Base-by-base conservation (phyloP, 2,888 invertebrate species). In the Tipula unca region DNA sequence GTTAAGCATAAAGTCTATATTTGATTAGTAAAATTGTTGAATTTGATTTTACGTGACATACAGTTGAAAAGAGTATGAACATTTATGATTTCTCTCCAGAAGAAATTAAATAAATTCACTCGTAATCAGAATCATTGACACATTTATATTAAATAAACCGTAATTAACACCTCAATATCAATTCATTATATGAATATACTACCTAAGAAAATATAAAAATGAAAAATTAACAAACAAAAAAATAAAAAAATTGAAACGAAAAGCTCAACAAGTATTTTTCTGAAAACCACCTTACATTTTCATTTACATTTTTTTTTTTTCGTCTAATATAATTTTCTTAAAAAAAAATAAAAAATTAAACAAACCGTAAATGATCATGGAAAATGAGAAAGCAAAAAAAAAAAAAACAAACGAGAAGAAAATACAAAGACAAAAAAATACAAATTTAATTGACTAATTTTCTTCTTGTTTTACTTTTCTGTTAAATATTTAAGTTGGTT, bases 401-500 rank as follows among this genome's bases (percentile, higher is more conserved):
- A 48, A 48, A 17, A 48, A 48, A 42, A 42, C 3, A 42, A n/a
- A 3, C 48, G 48, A 17, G 17, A 48, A 48, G 48, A 48, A 48
- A 48, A 48, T 48, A 8, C 20, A 48, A 48, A 48, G 48, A 48
- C 48, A 48, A 48, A 48, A 42, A 69, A 69, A 69, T 69, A 69
- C 25, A 69, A 69, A 69, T 69, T 69, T 69, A 69, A 69, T 69
- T 69, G 69, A 69, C 69, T 69, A 69, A 69, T 69, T 69, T 69
- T 69, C 69, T 69, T 69, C 69, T 69, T 69, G 69, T 69, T 69
- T 69, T 69, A 69, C 69, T 69, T 69, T 69, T 69, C 69, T 69
- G 69, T 69, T 69, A 69, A 69, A 69, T 69, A 69, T 69, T 69
- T 69, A 69, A 69, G 69, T 69, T 69, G 25, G 69, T 69, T 69